Evolutionary conservation across 2,113 vertebrate species (phyloP), one percentile per base, ranked within the genome.

Genomic region (Diglossa brunneiventris): DNA sequence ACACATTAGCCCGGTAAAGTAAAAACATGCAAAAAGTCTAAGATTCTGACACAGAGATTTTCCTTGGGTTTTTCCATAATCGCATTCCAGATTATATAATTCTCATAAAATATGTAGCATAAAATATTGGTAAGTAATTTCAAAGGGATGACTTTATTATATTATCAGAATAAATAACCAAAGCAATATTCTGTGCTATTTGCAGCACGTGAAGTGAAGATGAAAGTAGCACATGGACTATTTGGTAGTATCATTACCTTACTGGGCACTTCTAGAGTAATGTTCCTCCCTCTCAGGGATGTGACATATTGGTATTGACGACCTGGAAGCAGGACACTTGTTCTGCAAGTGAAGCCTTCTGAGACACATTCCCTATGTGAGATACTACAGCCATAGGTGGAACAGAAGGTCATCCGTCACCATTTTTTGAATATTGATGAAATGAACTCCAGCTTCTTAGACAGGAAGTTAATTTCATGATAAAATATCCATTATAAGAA

Each of bases 281-380:
- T 35, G 7, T 10, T 95, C 3, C 11, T 77, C 37, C 6, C 17
- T 83, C 79, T 63, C 41, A 88, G 17, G 35, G 15, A 8, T 74
- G 22, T 52, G 35, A 21, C 3, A 9, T 28, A 12, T 10, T 2
- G 1, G 13, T 30, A 41, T 31, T 24, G 27, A 85, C n/a, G 30
- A 85, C 13, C 23, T 73, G 47, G 22, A 83, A 83, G 26, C 0
- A 1, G 37, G 55, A 70, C 33, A 30, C 4, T 77, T 62, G 16
- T 26, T 84, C 58, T 85, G 31, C 14, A 75, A 74, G 10, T 18
- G 28, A 17, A 70, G 4, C 20, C 13, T 58, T 55, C 41, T 46
- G 20, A 0, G 0, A 68, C 41, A 44, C 6, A 68, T 72, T 64
- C 18, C 7, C 24, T 27, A 5, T n/a, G 13, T 52, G 21, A 67